phyloP scores from a whole-genome alignment of 2,888 invertebrate genomes.

The Mythimna vitellina region DNA sequence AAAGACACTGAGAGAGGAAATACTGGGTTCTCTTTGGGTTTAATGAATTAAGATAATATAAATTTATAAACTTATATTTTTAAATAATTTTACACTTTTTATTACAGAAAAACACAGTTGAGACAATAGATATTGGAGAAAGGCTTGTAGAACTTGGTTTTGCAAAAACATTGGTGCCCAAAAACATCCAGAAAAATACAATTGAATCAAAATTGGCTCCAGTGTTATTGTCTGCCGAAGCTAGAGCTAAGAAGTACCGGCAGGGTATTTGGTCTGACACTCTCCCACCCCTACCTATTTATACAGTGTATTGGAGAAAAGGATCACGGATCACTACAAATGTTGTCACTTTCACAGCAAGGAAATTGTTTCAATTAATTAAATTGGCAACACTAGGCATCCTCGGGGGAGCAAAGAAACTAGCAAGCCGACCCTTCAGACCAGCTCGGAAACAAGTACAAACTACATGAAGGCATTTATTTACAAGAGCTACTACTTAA shows the following conservation, averaged over 20 bases:
- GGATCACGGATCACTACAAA: slow-evolving; percentile 73
- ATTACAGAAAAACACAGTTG: slow-evolving; percentile 82
- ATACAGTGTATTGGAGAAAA: slow-evolving; percentile 83
- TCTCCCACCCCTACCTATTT: slow-evolving; percentile 83
- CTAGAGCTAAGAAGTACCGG: slow-evolving; percentile 80
- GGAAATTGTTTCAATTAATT: slow-evolving; percentile 75
- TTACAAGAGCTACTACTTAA: slow-evolving; percentile 64
- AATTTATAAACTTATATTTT: not conserved
- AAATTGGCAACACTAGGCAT: slow-evolving; percentile 75
- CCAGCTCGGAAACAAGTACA: slow-evolving; percentile 78
- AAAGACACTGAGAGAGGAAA: too few relatives aligned
- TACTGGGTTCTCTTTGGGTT: too few relatives aligned
- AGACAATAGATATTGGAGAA: slow-evolving; percentile 85
- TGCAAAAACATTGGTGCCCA: slow-evolving; percentile 82
- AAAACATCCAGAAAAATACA: slow-evolving; percentile 79
- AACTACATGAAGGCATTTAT: slow-evolving; percentile 82
- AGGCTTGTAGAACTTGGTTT: slow-evolving; percentile 87
- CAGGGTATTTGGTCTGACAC: slow-evolving; percentile 87
- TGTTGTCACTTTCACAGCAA: slow-evolving; percentile 70
- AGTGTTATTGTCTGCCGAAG: slow-evolving; percentile 81
- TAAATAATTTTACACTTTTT: not conserved
- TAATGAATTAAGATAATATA: too few relatives aligned
- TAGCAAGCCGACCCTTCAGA: slow-evolving; percentile 77
- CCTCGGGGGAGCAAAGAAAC: slow-evolving; percentile 78
- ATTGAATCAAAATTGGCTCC: slow-evolving; percentile 83